Base-by-base conservation (phyloP, 2,888 invertebrate species). In the Drosophila tripunctata region DNA sequence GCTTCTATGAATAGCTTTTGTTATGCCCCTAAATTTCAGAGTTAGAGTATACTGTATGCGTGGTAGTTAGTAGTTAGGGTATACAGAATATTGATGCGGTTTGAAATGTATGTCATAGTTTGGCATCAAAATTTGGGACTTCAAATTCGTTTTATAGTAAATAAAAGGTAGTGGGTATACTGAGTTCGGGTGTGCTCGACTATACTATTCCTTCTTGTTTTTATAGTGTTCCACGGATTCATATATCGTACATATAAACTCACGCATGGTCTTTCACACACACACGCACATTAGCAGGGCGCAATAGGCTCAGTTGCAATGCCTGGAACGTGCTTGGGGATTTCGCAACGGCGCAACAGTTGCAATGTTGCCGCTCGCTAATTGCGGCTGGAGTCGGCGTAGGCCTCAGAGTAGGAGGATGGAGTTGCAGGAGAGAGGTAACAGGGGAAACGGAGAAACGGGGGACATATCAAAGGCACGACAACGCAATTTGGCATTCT, bases 401-500 rank as follows among this genome's bases (percentile, higher is more conserved):
- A 10, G 41, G 40, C 52, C 65, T 35, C 14, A 19, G 45, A 40
- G 50, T 7, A 6, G 30, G 4, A 27, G 19, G 3, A n/a, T 1
- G 21, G 38, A 44, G 58, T 3, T 2, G 22, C 2, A 8, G 31
- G 2, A 7, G 36, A n/a, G 36, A 17, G 35, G 7, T 4, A 5
- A n/a, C n/a, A n/a, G 6, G 14, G 40, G 22, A 45, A 2, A 33
- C 15, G 47, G n/a, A 22, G 38, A 17, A 33, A 43, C 44, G 55
- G 67, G 71, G 71, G 63, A 58, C 57, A 78, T 78, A 67, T 78
- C 75, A 78, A 78, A 78, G 69, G 68, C 62, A 45, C 33, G 43
- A 67, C 47, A 43, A 55, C 56, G 74, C 64, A 76, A 75, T 78
- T 79, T 76, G 56, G 70, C 58, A 77, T 80, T 75, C 80, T 50